Evolutionary conservation across 2,113 vertebrate genomes (phyloP), one percentile per base, ranked within the genome.

Genomic region (Paracanthobrama guichenoti): DNA sequence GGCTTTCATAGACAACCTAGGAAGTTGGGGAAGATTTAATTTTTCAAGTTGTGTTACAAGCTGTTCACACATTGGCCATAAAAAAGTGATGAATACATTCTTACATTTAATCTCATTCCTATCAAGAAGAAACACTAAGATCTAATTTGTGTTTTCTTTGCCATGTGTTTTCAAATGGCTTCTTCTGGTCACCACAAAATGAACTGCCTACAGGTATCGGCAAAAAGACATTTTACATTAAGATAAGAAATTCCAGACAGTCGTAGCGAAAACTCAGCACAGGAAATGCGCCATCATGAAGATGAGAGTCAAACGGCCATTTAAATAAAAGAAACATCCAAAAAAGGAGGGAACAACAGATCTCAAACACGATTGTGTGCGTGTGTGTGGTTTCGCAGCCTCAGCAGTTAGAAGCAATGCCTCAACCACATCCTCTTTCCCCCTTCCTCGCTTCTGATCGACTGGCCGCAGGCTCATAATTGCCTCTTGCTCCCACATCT

Each of bases 361-460:
- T 84, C 60, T 57, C 64, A 13, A 84, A 86, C 83, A 85, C 85
- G 73, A 86, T 81, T 87, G 74, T 84, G 86, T 87, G 84, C 79
- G 86, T 84, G 84, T 86, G 82, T 89, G 87, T 42, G 85, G 87
- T 88, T 85, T 88, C 69, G 84, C 79, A 88, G 88, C 74, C 82
- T 82, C 88, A 89, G 86, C 86, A 86, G 83, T 89, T 85, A 85
- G 80, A 60, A 85, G 72, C 81, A 82, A 86, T 84, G 85, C 76
- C 79, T 85, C 87, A 74, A 87, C 90, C 88, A 88, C 88, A 90
- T 88, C 90, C 86, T 89, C 79, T 77, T 42, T 72, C 81, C 83
- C 77, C 64, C 48, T 88, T 85, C 59, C 39, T 48, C 74, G 67
- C 83, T 81, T 71, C 81, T 81, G 55, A 57, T 87, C 76, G 22